Base-by-base conservation (phyloP, 2,888 invertebrate species). In the Apodemia zela region DNA sequence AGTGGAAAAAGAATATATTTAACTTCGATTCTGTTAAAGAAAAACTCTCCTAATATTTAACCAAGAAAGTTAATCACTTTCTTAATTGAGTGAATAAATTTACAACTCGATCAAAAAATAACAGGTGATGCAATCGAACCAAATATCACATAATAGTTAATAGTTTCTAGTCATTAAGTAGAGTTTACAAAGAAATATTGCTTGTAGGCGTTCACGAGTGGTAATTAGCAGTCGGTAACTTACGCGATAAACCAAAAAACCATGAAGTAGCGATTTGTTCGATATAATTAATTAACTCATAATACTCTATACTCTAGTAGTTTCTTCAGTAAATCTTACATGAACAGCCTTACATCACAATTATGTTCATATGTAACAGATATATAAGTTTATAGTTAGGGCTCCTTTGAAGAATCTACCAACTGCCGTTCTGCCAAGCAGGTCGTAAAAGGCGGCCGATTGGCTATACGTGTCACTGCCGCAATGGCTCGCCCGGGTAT, bases 191-290 rank as follows among this genome's bases (percentile, higher is more conserved):
- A 54, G 54, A 25, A 54, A 29, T 45, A 45, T 25, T 54, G 29
- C 25, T 54, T 54, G 54, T 54, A 54, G 54, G 21, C 29, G 25
- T 54, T 54, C 54, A 54, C 54, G 13, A 54, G 21, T 54, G 7
- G 13, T 29, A 25, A 29, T 54, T 54, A 54, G 21, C 54, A 13
- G 21, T 15, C 10, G 25, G 18, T 54, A 54, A 17, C 21, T 54
- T n/a, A n/a, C n/a, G n/a, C n/a, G 4, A 3, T 25, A 21, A 25
- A 54, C 25, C 54, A 54, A 54, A 54, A 54, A 54, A 54, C 25
- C 25, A 21, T 25, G 54, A 25, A 54, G 21, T 5, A 51, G 13
- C 25, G 21, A 25, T 25, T 54, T 54, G 25, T 54, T 25, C 54
- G 13, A 54, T 54, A 25, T n/a, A n/a, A 21, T 21, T 51, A 13